These are phyloP conservation scores for Troilus luridus DNA, from an alignment of 2,888 invertebrate species.

Conservation along the genomic window DNA sequence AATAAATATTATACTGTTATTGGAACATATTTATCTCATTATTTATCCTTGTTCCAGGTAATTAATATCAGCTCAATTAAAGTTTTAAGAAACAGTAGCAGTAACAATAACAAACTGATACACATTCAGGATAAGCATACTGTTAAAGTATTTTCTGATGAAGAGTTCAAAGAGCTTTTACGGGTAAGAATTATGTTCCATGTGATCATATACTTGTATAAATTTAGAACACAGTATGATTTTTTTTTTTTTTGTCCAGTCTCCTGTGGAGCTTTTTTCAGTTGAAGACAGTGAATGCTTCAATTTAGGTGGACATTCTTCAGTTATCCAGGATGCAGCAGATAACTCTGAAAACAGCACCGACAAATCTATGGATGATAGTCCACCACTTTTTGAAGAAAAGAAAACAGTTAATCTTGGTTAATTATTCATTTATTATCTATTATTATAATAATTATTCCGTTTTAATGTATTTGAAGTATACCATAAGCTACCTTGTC, in stretches of 20 bases:
- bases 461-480: background rate
- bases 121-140: conserved; percentile 62
- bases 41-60: conserved; percentile 56
- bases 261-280: conserved; percentile 63
- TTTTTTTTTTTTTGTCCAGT: conserved; percentile 59
- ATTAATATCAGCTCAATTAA: conserved; percentile 51
- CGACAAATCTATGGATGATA: conserved; percentile 57
- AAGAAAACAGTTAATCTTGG: conserved; percentile 15
- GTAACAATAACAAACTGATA: conserved; percentile 60
- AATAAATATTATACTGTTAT: too few species aligned
- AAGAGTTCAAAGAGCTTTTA: conserved; percentile 63
- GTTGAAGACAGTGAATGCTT: conserved; percentile 64
- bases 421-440: background rate
- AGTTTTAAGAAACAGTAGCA: conserved; percentile 36
- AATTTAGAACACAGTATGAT: background rate
- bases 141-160: conserved; percentile 64
- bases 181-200: conserved; percentile 59
- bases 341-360: conserved; percentile 40
- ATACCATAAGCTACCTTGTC: background rate
- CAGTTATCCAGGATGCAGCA: conserved; percentile 46
- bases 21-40: background rate
- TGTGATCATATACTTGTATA: background rate
- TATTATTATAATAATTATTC: background rate
- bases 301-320: conserved; percentile 60
- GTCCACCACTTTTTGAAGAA: conserved; percentile 21